These are phyloP conservation scores for Sternotherus odoratus DNA, from an alignment of 2,797 vertebrate genomes.

Conservation along the genomic window DNA sequence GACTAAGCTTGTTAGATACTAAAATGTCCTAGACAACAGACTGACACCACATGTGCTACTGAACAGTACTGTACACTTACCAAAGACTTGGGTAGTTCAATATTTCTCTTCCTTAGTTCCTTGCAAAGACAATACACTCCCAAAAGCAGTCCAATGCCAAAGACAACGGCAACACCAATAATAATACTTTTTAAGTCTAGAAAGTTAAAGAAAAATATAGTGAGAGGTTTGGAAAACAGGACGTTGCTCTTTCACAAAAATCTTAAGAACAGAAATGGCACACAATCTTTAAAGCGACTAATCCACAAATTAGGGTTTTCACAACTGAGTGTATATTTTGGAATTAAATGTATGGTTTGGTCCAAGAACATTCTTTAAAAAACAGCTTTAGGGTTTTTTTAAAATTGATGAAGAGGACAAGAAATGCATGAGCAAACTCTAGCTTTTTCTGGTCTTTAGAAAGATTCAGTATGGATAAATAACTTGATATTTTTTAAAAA, in stretches of 20 bases:
- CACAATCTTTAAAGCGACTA: background rate
- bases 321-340: background rate
- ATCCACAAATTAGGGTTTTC: background rate
- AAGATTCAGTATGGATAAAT: background rate
- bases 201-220: constrained; percentile 19
- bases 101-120: constrained; percentile 43
- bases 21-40: background rate
- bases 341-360: background rate
- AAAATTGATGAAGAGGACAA: background rate
- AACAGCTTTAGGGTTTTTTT: background rate
- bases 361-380: background rate
- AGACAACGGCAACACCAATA: background rate
- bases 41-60: background rate
- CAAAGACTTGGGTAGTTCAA: constrained; percentile 79
- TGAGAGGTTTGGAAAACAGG: constrained; percentile 16
- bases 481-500: background rate
- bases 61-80: constrained; percentile 63
- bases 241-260: background rate
- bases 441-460: background rate
- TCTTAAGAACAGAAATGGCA: background rate
- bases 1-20: background rate
- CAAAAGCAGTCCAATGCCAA: background rate
- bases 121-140: background rate
- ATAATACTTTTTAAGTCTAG: background rate
- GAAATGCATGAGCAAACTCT: background rate